Base-by-base conservation (phyloP, 2,113 vertebrate species). In the Xiphophorus maculatus region DNA sequence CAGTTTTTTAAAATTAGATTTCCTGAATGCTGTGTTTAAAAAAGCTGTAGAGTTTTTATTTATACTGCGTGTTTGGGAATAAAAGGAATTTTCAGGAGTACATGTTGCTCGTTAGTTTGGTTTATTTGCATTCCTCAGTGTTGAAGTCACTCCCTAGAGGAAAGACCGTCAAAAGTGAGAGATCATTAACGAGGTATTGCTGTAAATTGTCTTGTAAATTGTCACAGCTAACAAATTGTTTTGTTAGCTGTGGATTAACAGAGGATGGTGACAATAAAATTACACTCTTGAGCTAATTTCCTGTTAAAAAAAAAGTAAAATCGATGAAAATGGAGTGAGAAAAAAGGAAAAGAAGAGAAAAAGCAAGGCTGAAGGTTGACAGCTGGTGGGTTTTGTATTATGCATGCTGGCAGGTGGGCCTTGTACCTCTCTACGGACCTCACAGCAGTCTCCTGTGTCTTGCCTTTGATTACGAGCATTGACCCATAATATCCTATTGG, bases 351-450 rank as follows among this genome's bases (percentile, higher is more conserved):
- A 54, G 54, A 30, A 64, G 51, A 51, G 67, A 71, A 30, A 69
- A 69, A 70, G 29, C 5, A 22, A 40, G 33, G 71, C 33, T 29
- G 12, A n/a, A 22, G 69, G 32, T 25, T 71, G 80, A 88, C 86
- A 84, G 78, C 79, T 85, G 79, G 78, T 62, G 82, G 69, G 33
- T 80, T 85, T 88, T 92, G 71, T 83, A 88, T 92, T 90, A 92
- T 93, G 74, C 9, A 93, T 92, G 82, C 32, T 42, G 62, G 78
- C 79, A 86, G 89, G 87, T 81, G 87, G 90, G 71, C 80, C 22
- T 67, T 17, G 37, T 13, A 40, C 71, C 42, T 64, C 85, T 65
- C 72, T 19, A 51, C 15, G 15, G 72, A 81, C 62, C 67, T 81
- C 73, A 44, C 80, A 84, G 60, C 80, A 66, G 67, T 84, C 77